A percentile compares a stretch with the other conserved stretches of the same genome.
Evolutionary conservation across 2,888 invertebrate genomes (phyloP).

Genomic region (Plagodis dolabraria): DNA sequence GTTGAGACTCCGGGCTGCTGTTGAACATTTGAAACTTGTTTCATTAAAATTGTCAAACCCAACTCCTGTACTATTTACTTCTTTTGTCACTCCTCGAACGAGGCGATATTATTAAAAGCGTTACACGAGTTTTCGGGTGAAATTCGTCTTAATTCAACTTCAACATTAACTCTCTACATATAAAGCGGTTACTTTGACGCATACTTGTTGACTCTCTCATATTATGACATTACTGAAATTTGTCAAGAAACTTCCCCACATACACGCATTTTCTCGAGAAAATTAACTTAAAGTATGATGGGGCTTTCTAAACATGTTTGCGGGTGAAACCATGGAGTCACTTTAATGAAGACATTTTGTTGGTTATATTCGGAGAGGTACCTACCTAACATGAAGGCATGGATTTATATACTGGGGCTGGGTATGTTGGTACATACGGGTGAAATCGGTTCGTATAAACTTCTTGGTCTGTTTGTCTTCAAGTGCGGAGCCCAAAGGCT

Average conservation of each 20-base stretch:
- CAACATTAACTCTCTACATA: too few relatives aligned
- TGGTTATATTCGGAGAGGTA: constrained; percentile 5
- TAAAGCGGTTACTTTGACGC: constrained; percentile 22
- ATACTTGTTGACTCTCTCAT: constrained; percentile 16
- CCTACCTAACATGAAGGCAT: not conserved
- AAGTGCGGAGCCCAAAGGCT: too few relatives aligned
- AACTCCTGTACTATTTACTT: too few relatives aligned
- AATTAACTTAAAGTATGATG: constrained; percentile 34
- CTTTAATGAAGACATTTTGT: constrained; percentile 26
- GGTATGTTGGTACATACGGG: constrained; percentile 1
- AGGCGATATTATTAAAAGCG: too few relatives aligned
- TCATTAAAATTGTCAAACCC: too few relatives aligned
- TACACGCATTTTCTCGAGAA: constrained; percentile 21
- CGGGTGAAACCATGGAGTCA: constrained; percentile 6
- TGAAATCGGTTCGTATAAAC: too few relatives aligned
- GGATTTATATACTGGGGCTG: not conserved
- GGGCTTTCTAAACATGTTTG: constrained; percentile 29
- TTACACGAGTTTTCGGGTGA: too few relatives aligned
- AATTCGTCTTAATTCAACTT: too few relatives aligned
- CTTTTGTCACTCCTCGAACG: too few relatives aligned
- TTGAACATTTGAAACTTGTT: too few relatives aligned
- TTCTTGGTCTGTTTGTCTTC: too few relatives aligned
- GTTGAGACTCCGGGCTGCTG: too few relatives aligned
- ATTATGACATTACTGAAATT: constrained; percentile 22
- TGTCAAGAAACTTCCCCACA: constrained; percentile 7